These are phyloP conservation scores for Isotomurus palustris DNA, from an alignment of 2,888 invertebrate genomes.

Conservation along the genomic window DNA sequence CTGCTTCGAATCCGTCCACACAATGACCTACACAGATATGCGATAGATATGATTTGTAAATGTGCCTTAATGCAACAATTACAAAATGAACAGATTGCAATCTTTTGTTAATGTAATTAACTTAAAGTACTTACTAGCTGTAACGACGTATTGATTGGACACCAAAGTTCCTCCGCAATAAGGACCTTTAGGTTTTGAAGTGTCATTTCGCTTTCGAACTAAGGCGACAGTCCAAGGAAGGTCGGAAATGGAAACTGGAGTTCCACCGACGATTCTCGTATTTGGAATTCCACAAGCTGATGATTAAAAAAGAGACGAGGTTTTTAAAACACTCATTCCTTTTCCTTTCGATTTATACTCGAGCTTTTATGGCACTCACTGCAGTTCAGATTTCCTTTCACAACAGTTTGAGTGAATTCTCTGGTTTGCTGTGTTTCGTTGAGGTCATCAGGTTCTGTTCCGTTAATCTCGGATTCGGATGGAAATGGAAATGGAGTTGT, in stretches of 20 bases:
- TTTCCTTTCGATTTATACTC: no score
- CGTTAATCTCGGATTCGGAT: no score
- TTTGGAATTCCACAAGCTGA: conserved; percentile 10
- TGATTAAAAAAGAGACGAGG: background rate
- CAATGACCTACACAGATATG: conserved; percentile 10
- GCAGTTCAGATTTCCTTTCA: background rate
- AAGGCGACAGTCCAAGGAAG: conserved; percentile 25
- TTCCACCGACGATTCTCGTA: conserved; percentile 21
- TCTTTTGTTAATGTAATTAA: no score
- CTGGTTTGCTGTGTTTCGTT: background rate
- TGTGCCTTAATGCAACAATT: no score
- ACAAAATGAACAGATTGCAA: background rate
- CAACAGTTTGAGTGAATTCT: no score
- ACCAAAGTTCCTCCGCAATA: conserved; percentile 21
- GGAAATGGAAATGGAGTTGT: conserved; percentile 6
- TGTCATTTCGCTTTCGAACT: conserved; percentile 6
- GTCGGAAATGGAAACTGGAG: conserved; percentile 9
- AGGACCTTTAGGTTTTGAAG: conserved; percentile 2
- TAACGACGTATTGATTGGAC: conserved; percentile 6
- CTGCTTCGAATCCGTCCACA: conserved; percentile 22
- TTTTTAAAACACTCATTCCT: background rate
- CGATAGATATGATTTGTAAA: no score
- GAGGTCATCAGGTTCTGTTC: no score
- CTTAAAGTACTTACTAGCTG: no score
- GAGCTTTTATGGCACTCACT: no score